Conservation (phyloP, 1,140 invertebrate genomes). For the silkworm (Bombyx mori) region ASM3026992v2 NC_085119.1:8330501-8331000, state of each 20-base stretch:
- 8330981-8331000: too few species aligned
- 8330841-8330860: neutral
- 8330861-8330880: too few species aligned
- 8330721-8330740: constrained; percentile 46
- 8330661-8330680: neutral
- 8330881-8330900: too few species aligned
- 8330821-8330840: constrained; percentile 23
- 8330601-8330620: constrained; percentile 51
- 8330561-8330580: constrained; percentile 68
- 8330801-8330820: constrained; percentile 26
- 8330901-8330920: too few species aligned
- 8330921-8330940: too few species aligned
- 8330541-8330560: constrained; percentile 68
- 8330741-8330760: constrained; percentile 47
- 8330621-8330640: constrained; percentile 28
- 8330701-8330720: constrained; percentile 35
- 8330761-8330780: constrained; percentile 61
- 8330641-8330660: constrained; percentile 10
- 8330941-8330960: too few species aligned
- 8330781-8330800: constrained; percentile 57
- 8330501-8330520: constrained; percentile 36
- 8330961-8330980: too few species aligned
- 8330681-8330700: constrained; percentile 29
- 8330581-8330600: constrained; percentile 61
- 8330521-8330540: constrained; percentile 56